These are phyloP conservation scores for Arenaria interpres DNA, from an alignment of 2,113 vertebrate species.

Conservation along the genomic window DNA sequence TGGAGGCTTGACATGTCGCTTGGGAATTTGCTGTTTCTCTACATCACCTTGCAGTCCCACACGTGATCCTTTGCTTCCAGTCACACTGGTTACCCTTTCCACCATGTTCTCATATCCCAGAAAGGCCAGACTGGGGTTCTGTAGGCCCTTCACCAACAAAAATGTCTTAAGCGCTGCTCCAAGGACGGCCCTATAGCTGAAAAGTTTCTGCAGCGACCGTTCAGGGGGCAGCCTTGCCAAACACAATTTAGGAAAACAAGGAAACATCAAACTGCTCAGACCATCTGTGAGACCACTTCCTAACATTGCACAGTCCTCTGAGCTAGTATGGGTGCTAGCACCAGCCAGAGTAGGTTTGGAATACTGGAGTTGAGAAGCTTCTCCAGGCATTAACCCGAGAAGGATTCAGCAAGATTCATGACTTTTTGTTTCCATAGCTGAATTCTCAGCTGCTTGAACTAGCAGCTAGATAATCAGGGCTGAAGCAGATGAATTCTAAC, in stretches of 20 bases:
- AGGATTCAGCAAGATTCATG: neutral
- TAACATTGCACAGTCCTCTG: neutral
- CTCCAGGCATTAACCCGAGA: neutral
- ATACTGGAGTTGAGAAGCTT: neutral
- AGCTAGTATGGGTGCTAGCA: neutral
- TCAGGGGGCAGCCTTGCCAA: neutral
- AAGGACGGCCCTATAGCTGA: neutral
- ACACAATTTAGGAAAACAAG: fast-evolving
- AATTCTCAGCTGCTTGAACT: neutral
- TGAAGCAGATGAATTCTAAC: neutral
- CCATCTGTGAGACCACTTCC: neutral
- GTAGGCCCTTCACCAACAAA: neutral
- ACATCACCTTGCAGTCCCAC: neutral
- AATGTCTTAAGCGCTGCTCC: neutral
- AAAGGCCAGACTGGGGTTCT: neutral
- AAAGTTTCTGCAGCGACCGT: neutral
- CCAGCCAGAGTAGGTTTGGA: neutral
- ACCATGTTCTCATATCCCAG: neutral
- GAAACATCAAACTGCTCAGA: neutral
- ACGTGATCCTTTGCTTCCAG: neutral
- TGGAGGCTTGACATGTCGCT: fast-evolving
- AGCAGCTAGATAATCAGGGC: neutral
- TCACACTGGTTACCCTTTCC: neutral
- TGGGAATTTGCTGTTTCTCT: neutral
- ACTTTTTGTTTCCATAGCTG: neutral